Evolutionary conservation across 1,140 invertebrate genomes (phyloP).

Genomic region (Ceratina japonica): DNA sequence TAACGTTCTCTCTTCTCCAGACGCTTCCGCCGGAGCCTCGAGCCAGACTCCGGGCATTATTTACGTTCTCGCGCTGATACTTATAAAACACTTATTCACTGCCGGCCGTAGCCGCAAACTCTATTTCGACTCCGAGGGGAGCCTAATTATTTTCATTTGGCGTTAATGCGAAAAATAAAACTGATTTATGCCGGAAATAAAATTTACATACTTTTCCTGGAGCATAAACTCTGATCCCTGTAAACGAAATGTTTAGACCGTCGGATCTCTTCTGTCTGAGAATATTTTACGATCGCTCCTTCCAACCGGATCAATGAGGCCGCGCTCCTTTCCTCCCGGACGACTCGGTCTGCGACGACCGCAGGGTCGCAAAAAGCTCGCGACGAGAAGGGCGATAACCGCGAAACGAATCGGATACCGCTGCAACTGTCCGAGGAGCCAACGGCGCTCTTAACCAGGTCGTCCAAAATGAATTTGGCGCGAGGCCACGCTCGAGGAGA

Average conservation of each 20-base stretch:
- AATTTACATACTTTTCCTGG: background rate
- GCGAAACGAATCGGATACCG: conserved; percentile 22
- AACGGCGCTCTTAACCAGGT: background rate
- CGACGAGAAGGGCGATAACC: background rate
- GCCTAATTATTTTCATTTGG: background rate
- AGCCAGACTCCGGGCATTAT: conserved; percentile 31
- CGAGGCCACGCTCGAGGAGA: conserved; percentile 9
- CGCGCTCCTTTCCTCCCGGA: too few relatives aligned
- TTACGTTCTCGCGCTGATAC: conserved; percentile 17
- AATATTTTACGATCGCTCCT: background rate
- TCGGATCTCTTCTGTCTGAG: background rate
- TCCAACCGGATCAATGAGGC: background rate
- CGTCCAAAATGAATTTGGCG: conserved; percentile 37
- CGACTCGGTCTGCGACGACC: background rate
- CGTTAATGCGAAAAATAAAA: background rate
- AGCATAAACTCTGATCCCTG: too few relatives aligned
- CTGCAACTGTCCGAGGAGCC: background rate
- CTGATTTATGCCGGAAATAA: background rate
- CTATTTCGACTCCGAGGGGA: background rate
- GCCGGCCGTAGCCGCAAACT: background rate
- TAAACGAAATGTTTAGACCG: background rate
- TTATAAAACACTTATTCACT: conserved; percentile 9
- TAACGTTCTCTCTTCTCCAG: conserved; percentile 61
- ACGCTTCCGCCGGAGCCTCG: conserved; percentile 33
- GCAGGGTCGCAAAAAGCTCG: too few relatives aligned